Base-by-base conservation (phyloP, 2,888 invertebrate genomes). In the Harmothoe impar region DNA sequence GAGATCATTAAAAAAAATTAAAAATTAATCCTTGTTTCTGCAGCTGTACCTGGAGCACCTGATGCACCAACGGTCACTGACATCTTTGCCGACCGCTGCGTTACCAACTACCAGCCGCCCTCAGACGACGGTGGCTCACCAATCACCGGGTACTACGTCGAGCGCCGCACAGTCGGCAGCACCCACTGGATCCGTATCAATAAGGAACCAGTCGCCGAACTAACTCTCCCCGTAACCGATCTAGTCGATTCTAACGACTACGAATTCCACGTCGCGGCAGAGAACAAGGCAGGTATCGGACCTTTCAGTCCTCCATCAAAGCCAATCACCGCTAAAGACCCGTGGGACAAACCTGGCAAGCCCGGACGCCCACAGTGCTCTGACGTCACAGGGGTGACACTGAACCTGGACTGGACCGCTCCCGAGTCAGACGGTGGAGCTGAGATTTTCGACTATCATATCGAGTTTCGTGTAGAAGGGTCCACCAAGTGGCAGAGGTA, bases 131-230 rank as follows among this genome's bases (percentile, higher is more conserved):
- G 96, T 33, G 95, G 96, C n/a, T 94, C 95, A 31, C 94, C 95
- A 31, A 92, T 94, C 78, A 91, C 91, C 29, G 93, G 93, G n/a
- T 94, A 94, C 91, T 90, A 93, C 56, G 84, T 94, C 25, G 94
- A 94, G 89, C 89, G 92, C 25, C 85, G 92, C 17, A 89, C 84
- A 3, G 72, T 56, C 25, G 90, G 85, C 51, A 86, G 89, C 29
- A 68, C 62, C 3, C 92, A 94, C 93, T 99, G 99, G 99, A 97
- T 98, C 92, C 98, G 98, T 1, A 93, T 95, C 89, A 95, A 93
- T 92, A 95, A 95, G 90, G 93, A 93, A 43, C 93, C 94, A 35
- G 93, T 94, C 89, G 91, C 91, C 33, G 91, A 91, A 20, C 89
- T 91, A 0, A 85, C 35, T 10, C 77, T 77, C 7, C 62, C 92